Evolutionary conservation across 1,140 invertebrate species (phyloP), one percentile per base, ranked within the genome.

Genomic region (Zeugodacus cucurbitae): DNA sequence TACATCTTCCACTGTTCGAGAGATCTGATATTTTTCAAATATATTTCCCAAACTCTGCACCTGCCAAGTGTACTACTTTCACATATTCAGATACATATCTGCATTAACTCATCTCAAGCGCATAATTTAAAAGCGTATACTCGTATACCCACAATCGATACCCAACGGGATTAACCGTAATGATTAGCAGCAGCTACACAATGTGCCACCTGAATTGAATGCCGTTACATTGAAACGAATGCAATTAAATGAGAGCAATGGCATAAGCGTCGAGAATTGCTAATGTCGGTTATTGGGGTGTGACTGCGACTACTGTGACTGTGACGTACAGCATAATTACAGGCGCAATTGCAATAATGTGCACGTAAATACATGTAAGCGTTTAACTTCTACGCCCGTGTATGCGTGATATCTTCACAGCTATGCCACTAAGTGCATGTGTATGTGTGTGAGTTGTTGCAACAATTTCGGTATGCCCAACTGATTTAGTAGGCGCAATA

Each of bases 231-330:
- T 34, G 17, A 37, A 37, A 32, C 32, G 67, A 82, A 82, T 78
- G 70, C 70, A 78, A 78, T 78, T 78, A 44, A 78, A 78, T 82
- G 74, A 20, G 34, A 82, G 41, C 41, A 82, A 29, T 82, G 74
- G 22, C 74, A 48, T 48, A 82, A 14, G 41, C 37, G 44, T 34
- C 26, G 41, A 22, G 34, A 17, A 48, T 26, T 74, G 67, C 32
- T 37, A 34, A 74, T 74, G 67, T 37, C 34, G 37, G 20, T 74
- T 74, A n/a, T 22, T 48, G 41, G 11, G 41, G 74, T 54, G 41
- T 82, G 41, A 26, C 34, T 37, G 70, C 37, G 34, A 48, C 48
- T 48, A 54, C 48, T 74, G 34, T 34, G 34, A 3, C 41, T 26
- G 74, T 37, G 41, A 82, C 26, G 74, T 82, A 37, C 34, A 74